Evolutionary conservation across 2,888 invertebrate species (phyloP), one percentile per base, ranked within the genome.

Genomic region (Abscondita cerata): DNA sequence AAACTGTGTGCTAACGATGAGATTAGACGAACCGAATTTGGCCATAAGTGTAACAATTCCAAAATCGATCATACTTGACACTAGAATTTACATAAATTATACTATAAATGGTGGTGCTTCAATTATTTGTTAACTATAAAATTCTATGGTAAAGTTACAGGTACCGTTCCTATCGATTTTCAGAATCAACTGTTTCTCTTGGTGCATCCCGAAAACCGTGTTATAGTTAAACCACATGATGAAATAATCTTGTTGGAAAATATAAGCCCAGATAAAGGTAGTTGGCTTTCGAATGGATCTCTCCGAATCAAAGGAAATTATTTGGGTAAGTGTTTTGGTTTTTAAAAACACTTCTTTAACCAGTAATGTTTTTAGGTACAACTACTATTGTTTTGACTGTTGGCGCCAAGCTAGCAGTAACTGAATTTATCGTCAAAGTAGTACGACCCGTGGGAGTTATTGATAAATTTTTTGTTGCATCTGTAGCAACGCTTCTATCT

Each of bases 401-500:
- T 66, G 73, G 76, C 1, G 62, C 69, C 20, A 68, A 78, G 57
- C 64, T 34, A 71, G 72, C 68, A 68, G 68, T 18, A 66, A 55
- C 68, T 65, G 4, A 54, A 3, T 46, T 73, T 20, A 67, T 72
- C 20, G 68, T 79, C 5, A 75, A 72, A 13, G 76, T 79, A 1
- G 68, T 72, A 6, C 71, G 80, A 11, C 69, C 75, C 34, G 80
- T 86, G 52, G 83, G 90, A 16, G 70, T 86, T 31, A 87, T 94
- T 38, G 93, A 94, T 79, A 85, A 81, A 9, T 79, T 92, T 3
- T 95, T 95, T 75, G 87, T 89, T 0, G 85, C 83, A 40, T 90
- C 91, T 60, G 91, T 95, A 3, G 89, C 89, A 1, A 81, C 87
- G 46, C 84, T 95, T 48, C 89, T 92, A 38, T 89, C 91, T 0